Evolutionary conservation across 2,113 vertebrate genomes (phyloP), one percentile per base, ranked within the genome.

Genomic region (Paedocypris sp.): DNA sequence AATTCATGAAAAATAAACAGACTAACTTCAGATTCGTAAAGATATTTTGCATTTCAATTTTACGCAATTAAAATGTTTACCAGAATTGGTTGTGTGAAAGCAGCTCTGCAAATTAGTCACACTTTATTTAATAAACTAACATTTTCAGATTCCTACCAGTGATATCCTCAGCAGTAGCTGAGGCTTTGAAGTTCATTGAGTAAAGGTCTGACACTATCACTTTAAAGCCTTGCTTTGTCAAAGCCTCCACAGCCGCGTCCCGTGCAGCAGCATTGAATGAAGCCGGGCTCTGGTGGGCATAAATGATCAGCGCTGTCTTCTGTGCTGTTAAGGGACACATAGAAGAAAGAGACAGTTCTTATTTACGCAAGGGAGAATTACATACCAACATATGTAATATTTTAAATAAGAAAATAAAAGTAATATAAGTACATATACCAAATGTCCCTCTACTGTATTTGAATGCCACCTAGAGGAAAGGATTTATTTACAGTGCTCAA

Each of bases 241-340:
- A 72, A 20, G 73, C 69, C 58, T 82, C 47, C 0, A 64, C 66
- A 0, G 86, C 76, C 0, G 65, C 82, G 5, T 89, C 83, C 19
- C 81, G 82, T 18, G 75, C 79, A 5, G 89, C 88, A 0, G 80
- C 71, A 47, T 88, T 91, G 73, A 91, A 91, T 0, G 91, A 91
- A 0, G 59, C 74, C 0, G 5, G 39, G 73, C 86, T 86, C n/a
- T 82, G 82, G 12, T 84, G 80, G 33, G 80, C 80, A 38, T 73
- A 83, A 6, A 82, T 75, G 2, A 85, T 82, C 49, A 85, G 67
- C 4, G 42, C 79, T 0, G 73, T 79, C 70, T 79, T 78, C 36
- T 69, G 64, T 41, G 75, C 77, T 82, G 68, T 2, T 29, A 42
- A 26, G 3, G 18, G 22, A 64, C 26, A 71, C 3, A 47, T 1